Conservation (phyloP, 2,888 invertebrate genomes). For the Drosophila siamana region DNA sequence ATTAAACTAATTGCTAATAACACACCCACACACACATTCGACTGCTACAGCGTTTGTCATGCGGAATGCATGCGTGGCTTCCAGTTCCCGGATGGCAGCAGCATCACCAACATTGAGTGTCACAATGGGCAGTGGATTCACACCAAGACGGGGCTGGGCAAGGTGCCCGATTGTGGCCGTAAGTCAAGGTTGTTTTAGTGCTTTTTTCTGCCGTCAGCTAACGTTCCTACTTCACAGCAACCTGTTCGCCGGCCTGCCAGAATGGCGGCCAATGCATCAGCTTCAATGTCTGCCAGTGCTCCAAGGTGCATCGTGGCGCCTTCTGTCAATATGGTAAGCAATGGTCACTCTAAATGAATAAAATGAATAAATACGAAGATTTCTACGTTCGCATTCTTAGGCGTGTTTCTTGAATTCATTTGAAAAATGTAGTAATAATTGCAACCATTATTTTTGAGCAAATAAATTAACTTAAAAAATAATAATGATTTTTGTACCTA, state of each 20-base stretch:
- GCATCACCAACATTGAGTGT: slow-evolving; percentile 89
- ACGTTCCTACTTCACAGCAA: slow-evolving; percentile 81
- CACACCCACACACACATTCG: no score
- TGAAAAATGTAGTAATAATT: no score
- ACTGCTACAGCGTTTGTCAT: slow-evolving; percentile 88
- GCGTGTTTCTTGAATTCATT: no score
- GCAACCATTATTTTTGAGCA: no score
- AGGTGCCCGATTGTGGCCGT: slow-evolving; percentile 90
- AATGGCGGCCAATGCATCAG: slow-evolving; percentile 94
- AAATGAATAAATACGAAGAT: no score
- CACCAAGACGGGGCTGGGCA: slow-evolving; percentile 87
- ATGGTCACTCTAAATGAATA: no score
- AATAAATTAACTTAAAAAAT: no score
- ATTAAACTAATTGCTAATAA: background rate
- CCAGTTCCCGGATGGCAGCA: slow-evolving; percentile 90
- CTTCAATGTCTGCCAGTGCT: slow-evolving; percentile 92
- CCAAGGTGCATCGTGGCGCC: slow-evolving; percentile 87
- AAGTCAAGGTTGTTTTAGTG: slow-evolving; percentile 77
- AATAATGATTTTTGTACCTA: no score
- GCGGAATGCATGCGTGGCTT: slow-evolving; percentile 89
- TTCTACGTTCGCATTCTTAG: no score
- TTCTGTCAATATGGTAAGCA: slow-evolving; percentile 84
- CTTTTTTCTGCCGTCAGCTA: background rate
- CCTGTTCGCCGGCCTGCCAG: slow-evolving; percentile 90
- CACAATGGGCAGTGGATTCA: slow-evolving; percentile 90